Base-by-base conservation (phyloP, 2,797 vertebrate genomes). In the Miichthys miiuy region DNA sequence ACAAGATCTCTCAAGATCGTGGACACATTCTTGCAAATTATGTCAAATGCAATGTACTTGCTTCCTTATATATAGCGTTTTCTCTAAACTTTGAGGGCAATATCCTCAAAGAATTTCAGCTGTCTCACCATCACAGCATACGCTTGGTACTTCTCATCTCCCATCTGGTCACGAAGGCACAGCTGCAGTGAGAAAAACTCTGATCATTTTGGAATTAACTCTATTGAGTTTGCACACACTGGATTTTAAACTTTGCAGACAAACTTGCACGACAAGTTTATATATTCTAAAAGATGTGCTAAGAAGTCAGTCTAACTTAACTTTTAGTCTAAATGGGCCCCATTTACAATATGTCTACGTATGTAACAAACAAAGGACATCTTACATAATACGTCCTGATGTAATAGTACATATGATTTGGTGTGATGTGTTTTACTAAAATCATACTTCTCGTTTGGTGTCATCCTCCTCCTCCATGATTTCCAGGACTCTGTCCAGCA, bases 81-180 rank as follows among this genome's bases (percentile, higher is more conserved):
- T 63, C 44, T 69, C 81, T 91, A 95, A 64, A 88, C 85, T 58
- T 90, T 93, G n/a, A 95, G 83, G 11, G 90, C 89, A 13, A 95
- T 96, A 57, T 99, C 98, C 93, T 99, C 98, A 72, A 99, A 97
- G 87, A 99, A 99, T 88, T 99, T 99, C 30, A 99, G 91, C 75
- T 99, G 98, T 46, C 93, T 96, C 85, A 96, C 97, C 96, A 98
- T 99, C 10, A 96, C 93, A 2, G 96, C 95, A 55, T 97, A 99
- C 42, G 87, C 61, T 20, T 76, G 76, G 14, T 98, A 99, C 81
- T 94, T 95, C 23, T 98, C 97, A 69, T 96, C 96, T 68, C 97
- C 96, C 96, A 99, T 96, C n/a, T 95, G 94, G 67, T 97, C 85
- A 81, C 83, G 96, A 79, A 99, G 92, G 88, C 74, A 88, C 79